phyloP scores from a whole-genome alignment of 2,888 invertebrate species.

The Eupithecia abbreviata region DNA sequence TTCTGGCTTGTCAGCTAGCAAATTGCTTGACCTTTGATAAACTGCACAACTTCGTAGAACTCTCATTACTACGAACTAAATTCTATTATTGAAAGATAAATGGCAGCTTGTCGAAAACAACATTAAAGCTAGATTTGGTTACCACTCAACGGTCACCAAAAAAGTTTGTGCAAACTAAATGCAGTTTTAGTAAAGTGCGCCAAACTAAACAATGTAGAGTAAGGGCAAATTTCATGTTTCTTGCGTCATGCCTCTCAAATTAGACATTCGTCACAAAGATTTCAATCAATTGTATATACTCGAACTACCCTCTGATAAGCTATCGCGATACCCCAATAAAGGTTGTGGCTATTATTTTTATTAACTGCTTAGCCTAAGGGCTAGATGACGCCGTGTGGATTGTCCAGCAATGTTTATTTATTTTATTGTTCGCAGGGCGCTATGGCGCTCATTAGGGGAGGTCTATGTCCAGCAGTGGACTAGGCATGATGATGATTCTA shows the following conservation, averaged over 20 bases:
- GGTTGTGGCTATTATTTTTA: too few relatives aligned
- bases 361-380: too few relatives aligned
- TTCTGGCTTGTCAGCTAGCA: conserved; percentile 6
- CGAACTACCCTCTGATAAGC: background rate
- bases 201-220: conserved; percentile 5
- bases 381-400: too few relatives aligned
- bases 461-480: too few relatives aligned
- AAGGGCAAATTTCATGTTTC: background rate
- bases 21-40: conserved; percentile 12
- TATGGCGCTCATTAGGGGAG: too few relatives aligned
- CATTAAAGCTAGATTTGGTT: conserved; percentile 1
- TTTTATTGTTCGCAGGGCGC: too few relatives aligned
- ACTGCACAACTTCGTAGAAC: conserved; percentile 5
- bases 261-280: background rate
- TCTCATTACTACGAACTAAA: background rate
- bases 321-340: too few relatives aligned
- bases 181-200: conserved; percentile 5
- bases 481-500: too few relatives aligned
- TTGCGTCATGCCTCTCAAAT: background rate
- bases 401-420: too few relatives aligned
- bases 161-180: conserved; percentile 6
- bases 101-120: conserved; percentile 2
- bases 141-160: background rate
- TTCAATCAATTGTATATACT: background rate
- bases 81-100: conserved; percentile 7